phyloP scores from a whole-genome alignment of 2,113 vertebrate species.

The Dinomys branickii region DNA sequence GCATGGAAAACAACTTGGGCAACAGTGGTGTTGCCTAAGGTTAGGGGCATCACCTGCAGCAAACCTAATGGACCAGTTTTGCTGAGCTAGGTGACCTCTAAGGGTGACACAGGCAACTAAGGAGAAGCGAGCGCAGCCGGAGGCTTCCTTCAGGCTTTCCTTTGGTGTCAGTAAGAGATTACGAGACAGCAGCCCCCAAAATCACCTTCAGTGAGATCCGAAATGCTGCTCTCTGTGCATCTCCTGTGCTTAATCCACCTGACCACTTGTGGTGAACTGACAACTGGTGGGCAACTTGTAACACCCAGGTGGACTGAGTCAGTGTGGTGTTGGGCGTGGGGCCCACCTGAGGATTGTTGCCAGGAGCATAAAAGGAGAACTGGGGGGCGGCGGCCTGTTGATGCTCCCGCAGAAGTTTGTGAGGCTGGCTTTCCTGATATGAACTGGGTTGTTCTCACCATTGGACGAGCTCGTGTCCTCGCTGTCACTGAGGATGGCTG shows the following conservation, averaged over 20 bases:
- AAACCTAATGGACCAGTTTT: neutral
- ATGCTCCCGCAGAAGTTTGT: no score
- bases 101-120: neutral
- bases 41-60: neutral
- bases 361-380: no score
- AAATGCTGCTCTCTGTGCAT: neutral
- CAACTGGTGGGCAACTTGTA: no score
- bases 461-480: neutral
- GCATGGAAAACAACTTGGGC: neutral
- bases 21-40: neutral
- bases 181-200: neutral
- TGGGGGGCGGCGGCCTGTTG: no score
- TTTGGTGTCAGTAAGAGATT: neutral
- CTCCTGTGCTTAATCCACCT: neutral
- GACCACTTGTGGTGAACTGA: neutral
- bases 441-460: neutral
- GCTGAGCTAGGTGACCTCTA: neutral
- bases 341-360: no score
- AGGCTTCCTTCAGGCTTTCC: neutral
- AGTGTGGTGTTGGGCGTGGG: no score
- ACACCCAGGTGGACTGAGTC: no score
- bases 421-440: neutral
- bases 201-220: conserved; percentile 1
- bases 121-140: neutral
- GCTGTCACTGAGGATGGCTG: neutral